Evolutionary conservation across 2,888 invertebrate species (phyloP).

Genomic region (Pharmacophagus antenor): DNA sequence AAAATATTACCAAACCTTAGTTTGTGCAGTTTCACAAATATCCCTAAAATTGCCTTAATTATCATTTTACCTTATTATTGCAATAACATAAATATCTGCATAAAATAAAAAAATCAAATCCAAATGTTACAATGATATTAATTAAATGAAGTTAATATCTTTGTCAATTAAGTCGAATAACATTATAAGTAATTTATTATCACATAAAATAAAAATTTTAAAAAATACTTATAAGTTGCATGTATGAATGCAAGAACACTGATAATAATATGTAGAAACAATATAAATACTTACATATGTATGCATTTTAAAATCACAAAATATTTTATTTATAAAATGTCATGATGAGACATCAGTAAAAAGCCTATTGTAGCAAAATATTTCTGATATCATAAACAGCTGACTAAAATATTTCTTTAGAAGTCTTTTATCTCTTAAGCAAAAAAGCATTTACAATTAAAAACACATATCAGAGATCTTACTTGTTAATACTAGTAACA

Average conservation of each 20-base stretch:
- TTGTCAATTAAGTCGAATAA: too few species aligned
- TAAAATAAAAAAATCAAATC: too few species aligned
- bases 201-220: too few species aligned
- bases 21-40: neutral
- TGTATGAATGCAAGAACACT: too few species aligned
- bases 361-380: neutral
- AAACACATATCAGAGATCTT: neutral
- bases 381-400: neutral
- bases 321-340: neutral
- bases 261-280: too few species aligned
- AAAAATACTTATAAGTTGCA: too few species aligned
- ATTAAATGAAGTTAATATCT: too few species aligned
- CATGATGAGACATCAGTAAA: neutral
- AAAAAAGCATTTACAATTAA: neutral
- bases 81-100: neutral
- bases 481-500: neutral
- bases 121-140: too few species aligned
- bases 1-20: neutral
- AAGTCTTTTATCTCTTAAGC: slow-evolving; percentile 1
- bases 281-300: too few species aligned
- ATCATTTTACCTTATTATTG: neutral
- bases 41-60: neutral
- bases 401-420: neutral
- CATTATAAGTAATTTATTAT: too few species aligned
- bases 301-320: neutral